Evolutionary conservation across 2,888 invertebrate species (phyloP), one percentile per base, ranked within the genome.

Genomic region (Parelbella ahira): DNA sequence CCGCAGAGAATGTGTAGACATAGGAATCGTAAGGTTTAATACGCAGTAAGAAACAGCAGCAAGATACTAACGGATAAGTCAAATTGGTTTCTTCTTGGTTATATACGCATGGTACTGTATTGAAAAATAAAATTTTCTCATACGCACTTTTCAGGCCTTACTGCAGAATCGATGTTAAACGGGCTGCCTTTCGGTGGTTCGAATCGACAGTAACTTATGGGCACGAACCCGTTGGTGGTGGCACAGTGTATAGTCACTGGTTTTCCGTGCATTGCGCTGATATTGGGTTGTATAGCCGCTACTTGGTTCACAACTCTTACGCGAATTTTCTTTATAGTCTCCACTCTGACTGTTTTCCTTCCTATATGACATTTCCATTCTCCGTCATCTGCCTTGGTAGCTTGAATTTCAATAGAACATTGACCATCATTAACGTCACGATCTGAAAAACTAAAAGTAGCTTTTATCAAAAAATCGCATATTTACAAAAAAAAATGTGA

Each of bases 341-440:
- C 86, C 8, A 77, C 45, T 0, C 82, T 73, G 2, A 60, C 61
- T 0, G 55, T 47, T 11, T 62, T 54, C 1, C 59, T 61, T 1
- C 89, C 89, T 6, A 89, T 80, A 47, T 89, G 81, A 47, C 89
- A 89, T 2, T 57, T 68, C 89, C 89, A 89, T 44, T 62, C 56
- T 0, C 89, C 89, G 1, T 65, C 63, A 45, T 87, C 86, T 1
- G 52, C 44, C 9, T 50, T 51, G 0, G 63, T 67, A 0, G 62
- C 76, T 12, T 60, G 61, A 7, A 84, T 63, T 28, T 62, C 68
- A 13, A 82, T 60, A 1, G 62, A 60, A 49, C 89, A 89, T 15
- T 70, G 69, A 0, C 88, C 89, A 2, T 68, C 64, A 9, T 43
- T 36, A 0, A 23, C 43, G 2, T 8, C 23, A 8, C 41, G 25